A percentile compares a stretch with the other conserved stretches of the same genome.
phyloP scores from a whole-genome alignment of 2,888 invertebrate species.

The Oligia latruncula region DNA sequence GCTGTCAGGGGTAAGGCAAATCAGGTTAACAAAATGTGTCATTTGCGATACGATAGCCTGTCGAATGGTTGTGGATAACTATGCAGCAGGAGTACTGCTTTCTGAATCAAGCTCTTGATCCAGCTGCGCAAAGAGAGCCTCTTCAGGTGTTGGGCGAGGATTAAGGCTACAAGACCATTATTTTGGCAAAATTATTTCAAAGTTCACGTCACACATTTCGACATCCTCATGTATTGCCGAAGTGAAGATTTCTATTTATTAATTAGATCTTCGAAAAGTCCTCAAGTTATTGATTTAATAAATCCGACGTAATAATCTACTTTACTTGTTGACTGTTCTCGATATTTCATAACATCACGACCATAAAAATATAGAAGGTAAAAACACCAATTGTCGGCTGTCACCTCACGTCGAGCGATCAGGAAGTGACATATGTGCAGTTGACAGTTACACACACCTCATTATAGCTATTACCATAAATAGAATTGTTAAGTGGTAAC shows the following conservation, averaged over 20 bases:
- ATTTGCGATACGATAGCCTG: too few species aligned
- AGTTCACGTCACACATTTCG: background rate
- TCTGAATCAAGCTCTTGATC: background rate
- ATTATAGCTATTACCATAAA: constrained; percentile 60
- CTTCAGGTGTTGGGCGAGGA: background rate
- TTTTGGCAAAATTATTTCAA: background rate
- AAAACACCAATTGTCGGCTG: constrained; percentile 50
- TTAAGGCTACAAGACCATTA: background rate
- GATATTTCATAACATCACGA: constrained; percentile 39
- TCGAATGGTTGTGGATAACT: too few species aligned
- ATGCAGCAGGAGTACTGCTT: background rate
- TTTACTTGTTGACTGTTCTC: constrained; percentile 20
- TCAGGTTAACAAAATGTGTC: too few species aligned
- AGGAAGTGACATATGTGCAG: constrained; percentile 50
- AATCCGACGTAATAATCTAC: constrained; percentile 44
- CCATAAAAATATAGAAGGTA: constrained; percentile 47
- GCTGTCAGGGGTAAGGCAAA: too few species aligned
- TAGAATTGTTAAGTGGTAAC: constrained; percentile 50
- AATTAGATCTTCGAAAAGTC: background rate
- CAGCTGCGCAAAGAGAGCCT: background rate
- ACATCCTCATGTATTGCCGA: background rate
- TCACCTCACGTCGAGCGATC: constrained; percentile 44
- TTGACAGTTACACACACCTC: constrained; percentile 60
- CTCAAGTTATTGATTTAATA: constrained; percentile 30
- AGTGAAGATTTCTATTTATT: constrained; percentile 9